Evolutionary conservation across 2,797 vertebrate species (phyloP).

Genomic region (Anguilla megastoma): DNA sequence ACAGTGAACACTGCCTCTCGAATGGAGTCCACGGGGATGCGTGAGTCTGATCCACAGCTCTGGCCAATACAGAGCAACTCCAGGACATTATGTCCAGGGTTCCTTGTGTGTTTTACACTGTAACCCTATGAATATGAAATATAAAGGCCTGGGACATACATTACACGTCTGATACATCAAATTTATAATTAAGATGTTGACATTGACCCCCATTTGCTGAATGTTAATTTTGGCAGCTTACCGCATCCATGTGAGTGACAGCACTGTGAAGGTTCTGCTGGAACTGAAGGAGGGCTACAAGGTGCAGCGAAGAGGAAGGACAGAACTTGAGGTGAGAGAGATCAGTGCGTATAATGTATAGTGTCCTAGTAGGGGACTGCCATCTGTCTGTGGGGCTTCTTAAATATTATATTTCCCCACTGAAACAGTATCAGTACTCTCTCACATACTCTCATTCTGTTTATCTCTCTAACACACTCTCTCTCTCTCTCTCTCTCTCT

Average conservation of each 20-base stretch:
- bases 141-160: not conserved
- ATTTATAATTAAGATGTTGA: not conserved
- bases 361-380: not conserved
- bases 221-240: conserved; percentile 63
- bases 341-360: not conserved
- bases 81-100: no score
- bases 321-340: conserved; percentile 72
- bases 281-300: conserved; percentile 73
- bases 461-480: not conserved
- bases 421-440: not conserved
- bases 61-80: no score
- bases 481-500: not conserved
- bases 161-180: not conserved
- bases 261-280: conserved; percentile 68
- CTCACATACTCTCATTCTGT: no score
- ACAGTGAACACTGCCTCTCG: conserved; percentile 54
- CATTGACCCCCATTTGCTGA: not conserved
- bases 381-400: not conserved
- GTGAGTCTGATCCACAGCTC: conserved; percentile 39
- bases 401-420: not conserved
- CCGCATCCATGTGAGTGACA: conserved; percentile 74
- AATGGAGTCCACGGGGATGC: conserved; percentile 56
- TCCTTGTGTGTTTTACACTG: no score
- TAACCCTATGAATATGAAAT: not conserved
- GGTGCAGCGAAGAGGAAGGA: conserved; percentile 67